These are phyloP conservation scores for Listronotus oregonensis DNA, from an alignment of 1,140 invertebrate species.

Conservation along the genomic window DNA sequence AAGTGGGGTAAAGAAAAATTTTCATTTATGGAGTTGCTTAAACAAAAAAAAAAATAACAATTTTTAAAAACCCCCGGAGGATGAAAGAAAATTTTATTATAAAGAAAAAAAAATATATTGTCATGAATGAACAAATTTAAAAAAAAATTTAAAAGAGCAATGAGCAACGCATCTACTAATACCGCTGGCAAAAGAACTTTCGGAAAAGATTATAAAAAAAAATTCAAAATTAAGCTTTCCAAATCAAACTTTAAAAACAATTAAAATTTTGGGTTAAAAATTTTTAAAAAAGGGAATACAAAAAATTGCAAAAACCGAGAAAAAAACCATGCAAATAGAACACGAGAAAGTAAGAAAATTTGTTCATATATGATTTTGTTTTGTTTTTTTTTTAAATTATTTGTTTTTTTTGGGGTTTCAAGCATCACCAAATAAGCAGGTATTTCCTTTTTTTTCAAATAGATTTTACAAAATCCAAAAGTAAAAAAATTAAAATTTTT, in stretches of 20 bases:
- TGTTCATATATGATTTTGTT: no score
- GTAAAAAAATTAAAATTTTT: no score
- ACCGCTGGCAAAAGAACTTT: slow-evolving; percentile 8
- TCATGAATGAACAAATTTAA: slow-evolving; percentile 52
- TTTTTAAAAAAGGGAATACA: slow-evolving; percentile 54
- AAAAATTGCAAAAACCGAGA: slow-evolving; percentile 49
- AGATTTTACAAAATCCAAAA: no score
- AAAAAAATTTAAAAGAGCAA: slow-evolving; percentile 47
- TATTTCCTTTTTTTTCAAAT: no score
- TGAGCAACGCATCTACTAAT: slow-evolving; percentile 30
- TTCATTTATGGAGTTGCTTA: slow-evolving; percentile 44
- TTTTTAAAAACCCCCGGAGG: slow-evolving; percentile 49
- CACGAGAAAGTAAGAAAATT: slow-evolving; percentile 47
- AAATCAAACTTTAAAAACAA: slow-evolving; percentile 54
- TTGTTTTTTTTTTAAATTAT: no score
- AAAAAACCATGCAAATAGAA: slow-evolving; percentile 41
- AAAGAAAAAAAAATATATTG: slow-evolving; percentile 53
- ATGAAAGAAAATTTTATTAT: slow-evolving; percentile 52
- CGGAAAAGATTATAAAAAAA: slow-evolving; percentile 37
- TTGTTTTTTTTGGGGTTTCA: no score
- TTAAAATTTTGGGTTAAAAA: slow-evolving; percentile 55
- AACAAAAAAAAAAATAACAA: slow-evolving; percentile 45
- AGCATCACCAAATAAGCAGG: no score
- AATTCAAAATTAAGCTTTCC: slow-evolving; percentile 48
- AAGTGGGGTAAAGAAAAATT: slow-evolving; percentile 49